Evolutionary conservation across 2,797 vertebrate genomes (phyloP), one percentile per base, ranked within the genome.

Genomic region (Falco rusticolus): DNA sequence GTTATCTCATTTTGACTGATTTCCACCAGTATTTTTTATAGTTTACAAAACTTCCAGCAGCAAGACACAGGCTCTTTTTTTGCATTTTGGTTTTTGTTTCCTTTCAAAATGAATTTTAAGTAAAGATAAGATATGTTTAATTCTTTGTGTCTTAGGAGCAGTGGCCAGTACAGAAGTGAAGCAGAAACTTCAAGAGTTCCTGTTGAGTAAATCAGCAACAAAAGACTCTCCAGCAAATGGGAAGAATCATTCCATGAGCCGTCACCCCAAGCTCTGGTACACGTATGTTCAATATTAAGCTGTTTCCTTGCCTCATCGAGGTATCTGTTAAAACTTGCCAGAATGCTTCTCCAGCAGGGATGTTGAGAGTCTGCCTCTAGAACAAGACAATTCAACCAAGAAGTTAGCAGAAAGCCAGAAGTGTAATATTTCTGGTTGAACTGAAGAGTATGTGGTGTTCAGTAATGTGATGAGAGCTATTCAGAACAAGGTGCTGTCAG

Each of bases 141-240:
- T 88, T 89, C 28, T 94, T 21, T 97, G 29, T 96, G 54, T 98
- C 97, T 93, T 98, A 99, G 99, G 99, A 98, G 99, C 99, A 57
- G 99, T 99, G 94, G 99, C 99, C 92, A 99, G 99, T 97, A 99
- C 99, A 56, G 99, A 99, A 96, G 99, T 99, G 79, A 99, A 99
- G 96, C 99, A 99, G 98, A 99, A 99, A 98, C 99, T 99, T 98
- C 99, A 99, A 96, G 99, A 99, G 98, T 99, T 99, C 98, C 98
- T 99, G 95, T 97, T 99, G 96, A 99, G 98, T 97, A 99, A 99
- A 98, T 99, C 99, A 1, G 99, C 99, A 85, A 98, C 98, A 57
- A 99, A 99, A 98, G 99, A 99, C 96, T 98, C 98, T 85, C 95
- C 97, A 89, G 93, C 97, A 94, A 99, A 98, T 37, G 99, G 99